Base-by-base conservation (phyloP, 2,113 vertebrate genomes). In the Oncorhynchus tshawytscha region DNA sequence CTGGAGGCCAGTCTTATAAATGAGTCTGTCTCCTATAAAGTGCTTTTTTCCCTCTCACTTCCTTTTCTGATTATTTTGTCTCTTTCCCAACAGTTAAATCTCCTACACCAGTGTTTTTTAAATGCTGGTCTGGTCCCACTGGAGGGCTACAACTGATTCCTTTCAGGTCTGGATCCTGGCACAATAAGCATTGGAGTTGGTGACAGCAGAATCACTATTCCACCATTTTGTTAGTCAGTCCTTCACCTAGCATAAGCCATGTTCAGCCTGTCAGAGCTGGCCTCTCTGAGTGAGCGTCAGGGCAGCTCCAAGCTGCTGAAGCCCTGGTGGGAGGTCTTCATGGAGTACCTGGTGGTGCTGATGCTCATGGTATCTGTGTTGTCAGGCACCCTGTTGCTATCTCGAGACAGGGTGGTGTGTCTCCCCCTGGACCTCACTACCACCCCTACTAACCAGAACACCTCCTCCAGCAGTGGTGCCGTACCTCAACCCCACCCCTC, bases 281-380 rank as follows among this genome's bases (percentile, higher is more conserved):
- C 87, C 0, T 91, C 90, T 31, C 76, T 92, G 20, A 89, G 86
- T 34, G 92, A 93, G 20, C 82, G 88, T 11, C 92, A 92, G 81
- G 85, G 85, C 75, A 81, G 88, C 18, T 92, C 87, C 80, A 92
- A 92, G 69, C 83, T 93, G 39, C 59, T 95, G 68, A 95, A 95
- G 83, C 94, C 95, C 22, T 95, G 95, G 95, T 95, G 94, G 95
- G 95, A 96, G 77, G 93, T 95, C 72, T 92, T 95, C 78, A 95
- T 95, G 92, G 94, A 95, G 81, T 94, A 95, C 71, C 84, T 95
- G 82, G 91, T 94, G 77, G 82, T 95, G 62, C 83, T 94, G 70
- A 95, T 95, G 94, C 82, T 95, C 45, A 90, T 95, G 92, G 85
- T 90, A 1, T 95, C 94, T 0, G 87, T 95, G 69, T 86, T 95